Evolutionary conservation across 2,113 vertebrate species (phyloP).

Genomic region (Ahaetulla prasina): DNA sequence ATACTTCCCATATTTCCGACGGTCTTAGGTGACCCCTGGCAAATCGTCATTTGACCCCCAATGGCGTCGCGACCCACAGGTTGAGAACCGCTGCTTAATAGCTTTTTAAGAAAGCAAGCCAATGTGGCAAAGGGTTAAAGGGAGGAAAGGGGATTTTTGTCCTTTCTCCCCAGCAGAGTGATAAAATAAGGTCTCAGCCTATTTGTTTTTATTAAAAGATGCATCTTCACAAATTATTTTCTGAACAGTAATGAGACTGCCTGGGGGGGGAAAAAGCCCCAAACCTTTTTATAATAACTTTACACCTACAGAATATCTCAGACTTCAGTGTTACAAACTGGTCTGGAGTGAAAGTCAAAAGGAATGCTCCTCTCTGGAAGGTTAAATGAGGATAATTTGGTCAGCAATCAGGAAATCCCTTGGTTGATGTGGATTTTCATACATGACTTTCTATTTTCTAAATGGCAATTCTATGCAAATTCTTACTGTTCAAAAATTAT

Average conservation of each 20-base stretch:
- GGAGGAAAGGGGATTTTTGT: not conserved
- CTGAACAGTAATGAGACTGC: accelerated
- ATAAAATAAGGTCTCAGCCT: not conserved
- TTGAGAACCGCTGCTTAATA: no score
- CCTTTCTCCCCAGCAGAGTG: not conserved
- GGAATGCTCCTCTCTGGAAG: not conserved
- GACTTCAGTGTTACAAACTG: constrained; percentile 12
- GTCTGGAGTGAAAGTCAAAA: not conserved
- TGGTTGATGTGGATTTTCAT: constrained; percentile 40
- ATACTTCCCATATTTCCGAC: no score
- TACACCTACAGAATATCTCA: not conserved
- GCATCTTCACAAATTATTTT: not conserved
- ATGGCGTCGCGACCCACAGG: no score
- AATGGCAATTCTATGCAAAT: constrained; percentile 76
- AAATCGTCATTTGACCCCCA: no score
- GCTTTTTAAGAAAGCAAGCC: constrained; percentile 5
- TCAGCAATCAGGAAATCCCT: constrained; percentile 26
- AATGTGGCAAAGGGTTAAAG: not conserved
- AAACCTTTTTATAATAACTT: not conserved
- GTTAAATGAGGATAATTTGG: constrained; percentile 1
- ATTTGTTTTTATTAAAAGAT: not conserved
- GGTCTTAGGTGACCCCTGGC: no score
- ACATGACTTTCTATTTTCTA: constrained; percentile 63
- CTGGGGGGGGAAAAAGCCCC: not conserved
- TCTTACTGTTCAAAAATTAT: constrained; percentile 59